Percentiles rank a stretch among this genome's conserved stretches.
Evolutionary conservation across 2,888 invertebrate species (phyloP).

Genomic region (Coenonympha arcania): DNA sequence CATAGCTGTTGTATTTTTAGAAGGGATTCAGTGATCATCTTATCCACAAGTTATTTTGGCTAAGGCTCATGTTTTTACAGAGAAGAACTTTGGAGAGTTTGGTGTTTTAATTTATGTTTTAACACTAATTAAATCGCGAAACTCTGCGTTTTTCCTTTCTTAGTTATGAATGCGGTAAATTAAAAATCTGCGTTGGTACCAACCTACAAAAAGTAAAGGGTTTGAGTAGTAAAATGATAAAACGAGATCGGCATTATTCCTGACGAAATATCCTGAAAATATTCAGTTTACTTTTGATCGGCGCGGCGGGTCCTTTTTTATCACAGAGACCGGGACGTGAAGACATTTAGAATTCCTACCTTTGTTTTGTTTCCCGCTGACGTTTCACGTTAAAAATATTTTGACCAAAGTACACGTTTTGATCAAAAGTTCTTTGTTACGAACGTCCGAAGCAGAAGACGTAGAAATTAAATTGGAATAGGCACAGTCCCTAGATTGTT

Average conservation of each 20-base stretch:
- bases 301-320: conserved; percentile 45
- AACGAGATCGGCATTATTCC: conserved; percentile 1
- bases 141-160: too few relatives aligned
- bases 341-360: conserved; percentile 46
- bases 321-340: conserved; percentile 38
- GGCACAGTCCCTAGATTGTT: neutral
- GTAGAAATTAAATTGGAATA: neutral
- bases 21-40: too few relatives aligned
- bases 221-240: neutral
- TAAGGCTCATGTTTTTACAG: too few relatives aligned
- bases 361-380: conserved; percentile 33
- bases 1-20: too few relatives aligned
- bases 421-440: conserved; percentile 1
- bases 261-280: conserved; percentile 9
- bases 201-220: neutral
- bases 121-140: too few relatives aligned
- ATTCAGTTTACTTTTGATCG: conserved; percentile 20
- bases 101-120: too few relatives aligned
- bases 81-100: too few relatives aligned
- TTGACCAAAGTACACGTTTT: conserved; percentile 7
- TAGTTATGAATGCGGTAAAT: too few relatives aligned
- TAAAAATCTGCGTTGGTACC: neutral
- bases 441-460: neutral
- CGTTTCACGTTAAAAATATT: conserved; percentile 22
- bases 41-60: too few relatives aligned